Evolutionary conservation across 2,797 vertebrate species (phyloP), one percentile per base, ranked within the genome.

Genomic region (Saxicola maurus): DNA sequence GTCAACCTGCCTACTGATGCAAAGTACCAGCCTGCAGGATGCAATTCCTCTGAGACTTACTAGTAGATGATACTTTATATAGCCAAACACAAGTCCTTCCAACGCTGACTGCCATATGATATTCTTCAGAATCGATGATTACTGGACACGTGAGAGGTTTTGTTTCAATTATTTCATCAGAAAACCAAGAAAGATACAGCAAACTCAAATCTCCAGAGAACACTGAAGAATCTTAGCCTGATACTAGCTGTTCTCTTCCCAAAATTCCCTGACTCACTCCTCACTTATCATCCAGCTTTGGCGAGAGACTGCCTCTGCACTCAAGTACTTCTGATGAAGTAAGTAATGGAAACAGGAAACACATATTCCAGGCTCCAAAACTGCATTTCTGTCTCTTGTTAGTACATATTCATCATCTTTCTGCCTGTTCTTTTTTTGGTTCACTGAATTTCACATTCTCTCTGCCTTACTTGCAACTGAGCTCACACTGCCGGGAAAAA

Each of bases 341-440:
- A 25, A 86, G 64, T 89, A 52, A 92, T 67, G 89, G 87, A 92
- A 95, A 92, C 94, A 94, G 92, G 92, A 94, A 94, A 90, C 71
- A 80, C 74, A 91, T 66, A 93, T 62, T 83, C 76, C 79, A 82
- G 38, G 67, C 55, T 77, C 37, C 76, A 90, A 62, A 87, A 86
- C 66, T 51, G 55, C 43, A 60, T 38, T 75, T 81, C 77, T 87
- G 56, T 75, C 88, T 94, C 85, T 82, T 85, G 65, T 65, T 89
- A 91, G 85, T 74, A 89, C 64, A 92, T 68, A 92, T 89, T 94
- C 46, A 91, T 90, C 40, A 91, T 76, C 55, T 28, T 88, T 75
- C 61, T 67, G 38, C 68, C 73, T 82, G 45, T 87, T 85, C 67
- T 88, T 87, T 80, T 90, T 90, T 89, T 67, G 57, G 62, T 89